Evolutionary conservation across 2,797 vertebrate genomes (phyloP).

Genomic region (Petrocephalus schoutedeni): DNA sequence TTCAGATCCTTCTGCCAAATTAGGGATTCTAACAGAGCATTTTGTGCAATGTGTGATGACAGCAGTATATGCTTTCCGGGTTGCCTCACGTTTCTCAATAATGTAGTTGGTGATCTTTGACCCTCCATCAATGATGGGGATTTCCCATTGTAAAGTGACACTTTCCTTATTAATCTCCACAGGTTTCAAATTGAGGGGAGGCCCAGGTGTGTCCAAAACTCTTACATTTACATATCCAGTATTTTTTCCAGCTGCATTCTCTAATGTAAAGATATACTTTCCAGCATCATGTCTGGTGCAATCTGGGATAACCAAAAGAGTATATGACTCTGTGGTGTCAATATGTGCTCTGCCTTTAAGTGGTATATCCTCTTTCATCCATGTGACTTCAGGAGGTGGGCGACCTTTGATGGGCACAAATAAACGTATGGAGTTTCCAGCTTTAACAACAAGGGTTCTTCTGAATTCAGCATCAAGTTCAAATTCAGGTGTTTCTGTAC

Average conservation of each 20-base stretch:
- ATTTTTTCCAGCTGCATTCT: conserved; percentile 90
- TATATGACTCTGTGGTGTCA: conserved; percentile 94
- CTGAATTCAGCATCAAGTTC: conserved; percentile 90
- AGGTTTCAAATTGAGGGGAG: conserved; percentile 88
- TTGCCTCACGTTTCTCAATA: conserved; percentile 94
- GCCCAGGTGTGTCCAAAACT: conserved; percentile 93
- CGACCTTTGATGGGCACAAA: conserved; percentile 98
- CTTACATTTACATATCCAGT: conserved; percentile 85
- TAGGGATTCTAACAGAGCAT: conserved; percentile 76
- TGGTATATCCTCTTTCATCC: conserved; percentile 83
- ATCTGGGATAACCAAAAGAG: conserved; percentile 88
- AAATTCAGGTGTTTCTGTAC: conserved; percentile 79
- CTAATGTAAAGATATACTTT: conserved; percentile 87
- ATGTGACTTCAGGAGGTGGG: conserved; percentile 82
- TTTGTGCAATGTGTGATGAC: conserved; percentile 78
- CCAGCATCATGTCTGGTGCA: conserved; percentile 86
- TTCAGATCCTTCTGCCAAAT: conserved; percentile 87
- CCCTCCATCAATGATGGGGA: conserved; percentile 91
- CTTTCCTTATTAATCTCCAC: conserved; percentile 87
- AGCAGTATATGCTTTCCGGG: conserved; percentile 90
- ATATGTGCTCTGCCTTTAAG: conserved; percentile 82
- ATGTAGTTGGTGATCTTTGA: conserved; percentile 95
- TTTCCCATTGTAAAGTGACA: conserved; percentile 89
- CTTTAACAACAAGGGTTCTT: conserved; percentile 92
- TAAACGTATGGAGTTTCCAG: conserved; percentile 88